A percentile compares a stretch with the other conserved stretches of the same genome.
These are phyloP conservation scores for Nycteola revayana DNA, from an alignment of 2,888 invertebrate species.

Conservation along the genomic window DNA sequence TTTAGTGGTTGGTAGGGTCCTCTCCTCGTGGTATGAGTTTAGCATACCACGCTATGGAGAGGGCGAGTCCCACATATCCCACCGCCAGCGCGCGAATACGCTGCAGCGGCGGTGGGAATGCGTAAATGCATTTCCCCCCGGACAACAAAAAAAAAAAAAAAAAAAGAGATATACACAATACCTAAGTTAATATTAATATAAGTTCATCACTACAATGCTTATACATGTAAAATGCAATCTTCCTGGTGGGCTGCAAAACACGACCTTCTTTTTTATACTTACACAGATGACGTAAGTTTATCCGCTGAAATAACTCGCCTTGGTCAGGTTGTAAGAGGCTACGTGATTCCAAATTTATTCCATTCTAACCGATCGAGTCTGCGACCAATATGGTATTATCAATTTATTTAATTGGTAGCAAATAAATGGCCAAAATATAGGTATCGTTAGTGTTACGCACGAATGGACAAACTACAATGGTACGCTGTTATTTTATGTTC, in stretches of 20 bases:
- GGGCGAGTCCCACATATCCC: too few species aligned
- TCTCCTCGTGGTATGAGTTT: too few species aligned
- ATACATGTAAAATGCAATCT: neutral
- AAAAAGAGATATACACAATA: too few species aligned
- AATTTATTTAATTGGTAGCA: slow-evolving; percentile 12
- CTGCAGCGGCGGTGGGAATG: too few species aligned
- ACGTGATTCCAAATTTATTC: slow-evolving; percentile 5
- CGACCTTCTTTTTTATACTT: slow-evolving; percentile 60
- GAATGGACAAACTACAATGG: too few species aligned
- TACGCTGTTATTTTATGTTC: too few species aligned
- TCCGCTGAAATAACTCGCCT: slow-evolving; percentile 59
- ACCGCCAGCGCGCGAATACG: too few species aligned
- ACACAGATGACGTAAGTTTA: slow-evolving; percentile 58
- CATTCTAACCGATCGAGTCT: neutral
- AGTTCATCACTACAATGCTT: slow-evolving; percentile 7
- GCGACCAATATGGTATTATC: slow-evolving; percentile 8
- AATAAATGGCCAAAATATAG: slow-evolving; percentile 12
- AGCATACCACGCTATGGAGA: too few species aligned
- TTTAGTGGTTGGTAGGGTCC: too few species aligned
- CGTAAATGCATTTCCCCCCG: too few species aligned
- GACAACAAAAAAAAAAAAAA: too few species aligned
- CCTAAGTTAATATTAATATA: neutral
- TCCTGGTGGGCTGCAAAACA: slow-evolving; percentile 40
- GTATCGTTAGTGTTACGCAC: too few species aligned
- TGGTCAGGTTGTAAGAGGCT: slow-evolving; percentile 50